Conservation (phyloP, 1,140 invertebrate species). For the Pseudomyrmex gracilis region DNA sequence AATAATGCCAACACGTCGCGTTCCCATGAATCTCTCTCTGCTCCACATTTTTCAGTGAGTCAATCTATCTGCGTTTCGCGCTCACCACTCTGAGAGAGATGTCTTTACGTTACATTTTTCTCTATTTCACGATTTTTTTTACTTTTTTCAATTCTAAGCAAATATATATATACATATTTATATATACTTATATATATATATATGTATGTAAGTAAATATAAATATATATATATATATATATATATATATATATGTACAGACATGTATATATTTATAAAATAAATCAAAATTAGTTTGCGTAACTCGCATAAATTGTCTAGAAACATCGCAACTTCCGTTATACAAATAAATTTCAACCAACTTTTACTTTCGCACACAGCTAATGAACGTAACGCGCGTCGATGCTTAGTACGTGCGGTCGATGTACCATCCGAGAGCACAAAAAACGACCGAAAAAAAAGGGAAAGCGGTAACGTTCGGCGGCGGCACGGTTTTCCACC, state of each 20-base stretch:
- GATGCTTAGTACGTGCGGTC: conserved; percentile 26
- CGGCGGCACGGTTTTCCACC: conserved; percentile 36
- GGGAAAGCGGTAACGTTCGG: conserved; percentile 15
- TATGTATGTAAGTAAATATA: background rate
- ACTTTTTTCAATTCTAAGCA: no score
- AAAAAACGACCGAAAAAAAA: conserved; percentile 27
- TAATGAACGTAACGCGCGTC: conserved; percentile 51
- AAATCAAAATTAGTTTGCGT: background rate
- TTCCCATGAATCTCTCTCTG: conserved; percentile 65
- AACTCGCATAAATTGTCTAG: background rate
- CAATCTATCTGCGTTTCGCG: background rate
- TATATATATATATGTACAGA: no score
- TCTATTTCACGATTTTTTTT: no score
- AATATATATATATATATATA: no score
- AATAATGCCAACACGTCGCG: conserved; percentile 68
- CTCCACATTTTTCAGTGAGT: conserved; percentile 37
- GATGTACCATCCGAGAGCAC: conserved; percentile 20
- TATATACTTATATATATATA: no score
- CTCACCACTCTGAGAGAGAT: background rate
- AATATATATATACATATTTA: no score
- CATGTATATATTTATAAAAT: background rate
- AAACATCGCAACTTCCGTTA: background rate
- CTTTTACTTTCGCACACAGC: conserved; percentile 33
- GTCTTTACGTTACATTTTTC: conserved; percentile 1
- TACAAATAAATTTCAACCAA: conserved; percentile 8